Percentiles rank a stretch among this genome's conserved stretches.
Conservation (phyloP, 92 coral and sea anemone genomes). For the Parazoanthus swiftii region DNA sequence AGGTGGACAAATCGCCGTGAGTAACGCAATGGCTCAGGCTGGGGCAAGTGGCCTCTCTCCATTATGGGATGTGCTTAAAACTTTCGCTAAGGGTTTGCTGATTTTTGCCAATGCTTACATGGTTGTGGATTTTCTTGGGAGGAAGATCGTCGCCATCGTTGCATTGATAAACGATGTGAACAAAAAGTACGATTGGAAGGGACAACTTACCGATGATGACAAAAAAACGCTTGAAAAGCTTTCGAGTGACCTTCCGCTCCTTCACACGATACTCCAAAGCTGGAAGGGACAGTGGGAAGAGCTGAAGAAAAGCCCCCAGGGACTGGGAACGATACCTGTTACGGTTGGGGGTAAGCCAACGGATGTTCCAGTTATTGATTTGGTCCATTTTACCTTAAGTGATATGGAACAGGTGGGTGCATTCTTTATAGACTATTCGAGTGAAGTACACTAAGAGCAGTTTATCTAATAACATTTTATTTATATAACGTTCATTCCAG, state of each 20-base stretch:
- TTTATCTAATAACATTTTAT: no score
- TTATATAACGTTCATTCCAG: no score
- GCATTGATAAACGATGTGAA: not conserved
- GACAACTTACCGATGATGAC: not conserved
- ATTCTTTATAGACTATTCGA: no score
- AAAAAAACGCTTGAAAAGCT: not conserved
- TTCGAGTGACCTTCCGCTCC: not conserved
- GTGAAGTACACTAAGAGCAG: no score
- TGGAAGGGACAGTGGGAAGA: not conserved
- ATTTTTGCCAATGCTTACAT: not conserved
- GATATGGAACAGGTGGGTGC: not conserved
- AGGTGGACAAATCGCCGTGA: not conserved
- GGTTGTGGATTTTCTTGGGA: not conserved
- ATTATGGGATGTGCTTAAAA: not conserved
- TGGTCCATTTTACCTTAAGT: not conserved
- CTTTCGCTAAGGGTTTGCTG: no score
- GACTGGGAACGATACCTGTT: not conserved
- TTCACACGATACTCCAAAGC: not conserved
- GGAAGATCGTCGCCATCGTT: not conserved
- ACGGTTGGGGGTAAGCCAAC: not conserved
- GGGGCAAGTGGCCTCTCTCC: not conserved
- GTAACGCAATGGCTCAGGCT: no score
- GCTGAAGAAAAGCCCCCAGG: not conserved
- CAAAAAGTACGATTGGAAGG: not conserved
- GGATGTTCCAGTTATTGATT: not conserved